phyloP scores from a whole-genome alignment of 2,113 vertebrate species.

The Lepisosteus oculatus region DNA sequence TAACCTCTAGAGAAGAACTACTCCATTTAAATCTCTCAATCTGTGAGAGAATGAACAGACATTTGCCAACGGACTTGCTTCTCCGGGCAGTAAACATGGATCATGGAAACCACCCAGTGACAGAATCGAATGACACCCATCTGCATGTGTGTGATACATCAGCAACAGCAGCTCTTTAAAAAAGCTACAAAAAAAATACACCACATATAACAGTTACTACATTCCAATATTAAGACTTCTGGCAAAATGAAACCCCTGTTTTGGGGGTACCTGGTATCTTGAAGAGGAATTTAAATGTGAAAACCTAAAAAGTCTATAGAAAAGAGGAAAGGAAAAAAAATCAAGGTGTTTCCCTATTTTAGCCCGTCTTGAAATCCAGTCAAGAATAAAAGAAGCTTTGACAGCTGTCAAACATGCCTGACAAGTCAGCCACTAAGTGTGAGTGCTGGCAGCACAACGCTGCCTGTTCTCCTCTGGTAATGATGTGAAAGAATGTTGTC shows the following conservation, averaged over 20 bases:
- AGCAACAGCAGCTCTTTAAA: conserved; percentile 46
- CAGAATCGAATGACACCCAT: too few relatives aligned
- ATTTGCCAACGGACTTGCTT: too few relatives aligned
- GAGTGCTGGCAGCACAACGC: conserved; percentile 41
- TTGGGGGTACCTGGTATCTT: too few relatives aligned
- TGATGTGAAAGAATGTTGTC: conserved; percentile 78
- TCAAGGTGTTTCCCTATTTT: neutral
- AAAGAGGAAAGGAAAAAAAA: conserved; percentile 22
- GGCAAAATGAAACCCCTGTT: too few relatives aligned
- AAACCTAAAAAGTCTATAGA: conserved; percentile 35
- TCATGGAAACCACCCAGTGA: too few relatives aligned
- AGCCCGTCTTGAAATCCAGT: conserved; percentile 6
- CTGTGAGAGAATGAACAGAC: too few relatives aligned
- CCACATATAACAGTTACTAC: conserved; percentile 27
- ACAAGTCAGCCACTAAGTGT: conserved; percentile 41
- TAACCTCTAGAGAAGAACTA: too few relatives aligned
- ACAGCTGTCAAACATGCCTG: conserved; percentile 54
- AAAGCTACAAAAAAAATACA: conserved; percentile 46
- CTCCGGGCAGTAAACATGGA: too few relatives aligned
- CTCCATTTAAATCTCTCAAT: too few relatives aligned
- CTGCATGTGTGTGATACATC: too few relatives aligned
- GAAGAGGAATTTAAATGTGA: too few relatives aligned
- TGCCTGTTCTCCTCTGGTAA: conserved; percentile 50
- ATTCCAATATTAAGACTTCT: conserved; percentile 20
- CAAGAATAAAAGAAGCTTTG: conserved; percentile 35